Evolutionary conservation across 1,140 invertebrate species (phyloP).

Genomic region (Orius insidiosus): DNA sequence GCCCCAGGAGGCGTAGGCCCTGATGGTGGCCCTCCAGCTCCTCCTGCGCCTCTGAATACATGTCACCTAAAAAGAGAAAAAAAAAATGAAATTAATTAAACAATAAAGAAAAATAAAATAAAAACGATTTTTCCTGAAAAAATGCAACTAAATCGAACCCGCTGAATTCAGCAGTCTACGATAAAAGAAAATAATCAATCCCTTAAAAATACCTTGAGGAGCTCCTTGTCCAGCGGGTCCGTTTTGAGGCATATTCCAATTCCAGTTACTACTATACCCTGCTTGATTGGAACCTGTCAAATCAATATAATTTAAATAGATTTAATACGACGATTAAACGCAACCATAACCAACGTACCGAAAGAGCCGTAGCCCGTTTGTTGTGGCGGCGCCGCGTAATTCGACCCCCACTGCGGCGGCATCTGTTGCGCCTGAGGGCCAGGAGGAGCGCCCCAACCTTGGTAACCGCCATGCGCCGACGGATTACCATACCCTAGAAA

Average conservation of each 20-base stretch:
- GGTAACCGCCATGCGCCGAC: slow-evolving; percentile 59
- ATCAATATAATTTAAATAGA: slow-evolving; percentile 1
- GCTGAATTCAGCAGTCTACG: background rate
- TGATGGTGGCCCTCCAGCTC: slow-evolving; percentile 32
- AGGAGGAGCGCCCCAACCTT: slow-evolving; percentile 72
- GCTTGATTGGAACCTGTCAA: slow-evolving; percentile 23
- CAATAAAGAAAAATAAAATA: slow-evolving; percentile 10
- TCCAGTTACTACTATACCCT: slow-evolving; percentile 36
- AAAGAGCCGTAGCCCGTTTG: slow-evolving; percentile 66
- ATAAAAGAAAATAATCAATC: background rate
- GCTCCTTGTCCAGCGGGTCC: slow-evolving; percentile 33
- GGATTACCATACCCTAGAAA: slow-evolving; percentile 53
- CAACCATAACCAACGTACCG: slow-evolving; percentile 34
- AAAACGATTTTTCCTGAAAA: too few species aligned
- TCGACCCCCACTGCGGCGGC: slow-evolving; percentile 65
- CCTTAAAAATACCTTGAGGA: slow-evolving; percentile 27
- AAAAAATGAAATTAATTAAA: too few species aligned
- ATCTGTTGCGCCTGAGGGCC: slow-evolving; percentile 51
- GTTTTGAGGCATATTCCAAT: slow-evolving; percentile 39
- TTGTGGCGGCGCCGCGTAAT: slow-evolving; percentile 44
- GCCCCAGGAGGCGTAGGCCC: slow-evolving; percentile 32
- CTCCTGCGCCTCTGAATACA: slow-evolving; percentile 33
- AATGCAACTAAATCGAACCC: slow-evolving; percentile 13
- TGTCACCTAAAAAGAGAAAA: slow-evolving; percentile 31
- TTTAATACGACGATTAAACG: background rate